A percentile compares a stretch with the other conserved stretches of the same genome.
Conservation (phyloP, 2,797 vertebrate genomes). For the Sarcophilus harrisii region DNA sequence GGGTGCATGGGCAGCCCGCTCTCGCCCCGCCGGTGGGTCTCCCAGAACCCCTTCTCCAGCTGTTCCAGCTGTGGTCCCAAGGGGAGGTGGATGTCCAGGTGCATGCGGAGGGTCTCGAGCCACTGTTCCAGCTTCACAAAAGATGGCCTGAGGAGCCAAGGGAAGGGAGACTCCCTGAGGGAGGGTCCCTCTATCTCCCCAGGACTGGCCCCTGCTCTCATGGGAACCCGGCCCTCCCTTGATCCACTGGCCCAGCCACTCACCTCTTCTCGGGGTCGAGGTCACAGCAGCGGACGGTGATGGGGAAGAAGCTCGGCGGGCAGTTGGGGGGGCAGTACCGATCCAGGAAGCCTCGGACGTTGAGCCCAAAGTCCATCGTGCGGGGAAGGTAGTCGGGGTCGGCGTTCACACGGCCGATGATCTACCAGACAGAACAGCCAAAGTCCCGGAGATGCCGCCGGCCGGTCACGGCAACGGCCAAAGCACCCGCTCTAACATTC, state of each 20-base stretch:
- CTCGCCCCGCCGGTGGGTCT: conserved; percentile 87
- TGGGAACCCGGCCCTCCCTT: accelerated
- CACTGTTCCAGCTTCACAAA: conserved; percentile 95
- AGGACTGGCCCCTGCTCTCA: background rate
- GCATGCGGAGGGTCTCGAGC: conserved; percentile 95
- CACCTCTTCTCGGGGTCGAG: conserved; percentile 96
- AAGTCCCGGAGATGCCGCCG: background rate
- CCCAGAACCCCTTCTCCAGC: conserved; percentile 92
- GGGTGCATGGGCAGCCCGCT: conserved; percentile 89
- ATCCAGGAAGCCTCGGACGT: conserved; percentile 95
- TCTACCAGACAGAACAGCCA: conserved; percentile 83
- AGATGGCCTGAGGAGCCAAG: conserved; percentile 86
- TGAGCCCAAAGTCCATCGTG: conserved; percentile 95
- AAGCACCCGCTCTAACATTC: accelerated
- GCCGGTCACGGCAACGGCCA: background rate
- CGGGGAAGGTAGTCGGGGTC: conserved; percentile 98
- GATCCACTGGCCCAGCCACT: conserved; percentile 47
- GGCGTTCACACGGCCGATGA: conserved; percentile 96
- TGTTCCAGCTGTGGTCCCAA: conserved; percentile 93
- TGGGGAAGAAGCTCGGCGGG: conserved; percentile 94
- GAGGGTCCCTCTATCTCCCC: accelerated
- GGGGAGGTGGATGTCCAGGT: conserved; percentile 92
- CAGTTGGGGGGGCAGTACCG: conserved; percentile 93
- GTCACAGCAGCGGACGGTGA: conserved; percentile 95
- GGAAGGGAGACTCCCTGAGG: accelerated